These are phyloP conservation scores for Calliopum simillimum DNA, from an alignment of 2,888 invertebrate genomes.

Conservation along the genomic window DNA sequence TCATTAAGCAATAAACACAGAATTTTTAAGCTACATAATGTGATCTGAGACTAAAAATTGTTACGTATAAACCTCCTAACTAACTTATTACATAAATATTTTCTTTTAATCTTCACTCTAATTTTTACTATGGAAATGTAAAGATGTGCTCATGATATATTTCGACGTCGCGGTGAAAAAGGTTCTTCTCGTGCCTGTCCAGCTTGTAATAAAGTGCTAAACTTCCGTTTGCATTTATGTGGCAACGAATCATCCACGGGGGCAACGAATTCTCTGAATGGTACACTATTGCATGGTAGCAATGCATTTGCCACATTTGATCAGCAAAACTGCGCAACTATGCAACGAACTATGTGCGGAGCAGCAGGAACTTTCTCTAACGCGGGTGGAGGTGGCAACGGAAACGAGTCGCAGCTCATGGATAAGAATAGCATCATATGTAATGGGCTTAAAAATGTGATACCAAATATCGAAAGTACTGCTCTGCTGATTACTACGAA, in stretches of 20 bases:
- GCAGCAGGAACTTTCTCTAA: slow-evolving; percentile 31
- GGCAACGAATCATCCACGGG: slow-evolving; percentile 46
- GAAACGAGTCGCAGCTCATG: slow-evolving; percentile 31
- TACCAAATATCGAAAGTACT: slow-evolving; percentile 54
- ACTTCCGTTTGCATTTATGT: slow-evolving; percentile 74
- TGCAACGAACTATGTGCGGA: slow-evolving; percentile 37
- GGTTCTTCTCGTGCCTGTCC: slow-evolving; percentile 77
- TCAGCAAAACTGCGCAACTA: slow-evolving; percentile 20
- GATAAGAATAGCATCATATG: slow-evolving; percentile 47
- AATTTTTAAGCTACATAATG: too few relatives aligned
- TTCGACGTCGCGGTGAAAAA: slow-evolving; percentile 73
- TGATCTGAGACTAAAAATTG: neutral
- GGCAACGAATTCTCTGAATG: slow-evolving; percentile 39
- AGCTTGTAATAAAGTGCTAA: slow-evolving; percentile 77
- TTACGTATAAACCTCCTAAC: neutral
- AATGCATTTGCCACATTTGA: slow-evolving; percentile 13
- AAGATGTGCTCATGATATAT: slow-evolving; percentile 77
- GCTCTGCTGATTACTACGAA: slow-evolving; percentile 50
- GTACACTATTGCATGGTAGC: slow-evolving; percentile 32
- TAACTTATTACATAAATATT: neutral
- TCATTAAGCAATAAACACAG: too few relatives aligned
- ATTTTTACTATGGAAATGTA: neutral
- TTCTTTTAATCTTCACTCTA: neutral
- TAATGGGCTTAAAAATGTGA: slow-evolving; percentile 47
- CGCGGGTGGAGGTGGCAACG: slow-evolving; percentile 27